phyloP scores from a whole-genome alignment of 1,140 invertebrate species.

The Ips nitidus region DNA sequence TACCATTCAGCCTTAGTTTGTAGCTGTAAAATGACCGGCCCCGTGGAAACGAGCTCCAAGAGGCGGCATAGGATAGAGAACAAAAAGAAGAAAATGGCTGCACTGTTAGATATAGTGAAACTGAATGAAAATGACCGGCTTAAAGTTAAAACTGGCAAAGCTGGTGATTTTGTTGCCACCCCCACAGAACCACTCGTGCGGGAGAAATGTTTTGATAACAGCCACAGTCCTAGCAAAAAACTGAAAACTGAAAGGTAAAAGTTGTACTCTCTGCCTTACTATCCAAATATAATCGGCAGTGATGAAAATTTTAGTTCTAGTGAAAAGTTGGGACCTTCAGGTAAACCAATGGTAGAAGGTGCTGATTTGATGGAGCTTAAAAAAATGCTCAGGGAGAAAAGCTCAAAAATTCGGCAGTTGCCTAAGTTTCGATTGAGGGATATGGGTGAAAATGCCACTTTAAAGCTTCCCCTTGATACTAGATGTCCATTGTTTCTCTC shows the following conservation, averaged over 20 bases:
- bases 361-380: constrained; percentile 60
- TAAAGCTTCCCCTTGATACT: constrained; percentile 56
- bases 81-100: constrained; percentile 65
- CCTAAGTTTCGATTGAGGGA: constrained; percentile 63
- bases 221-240: constrained; percentile 45
- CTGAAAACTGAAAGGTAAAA: constrained; percentile 41
- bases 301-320: neutral
- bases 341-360: constrained; percentile 50
- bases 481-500: constrained; percentile 76
- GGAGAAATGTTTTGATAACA: constrained; percentile 25
- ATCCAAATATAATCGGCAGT: neutral
- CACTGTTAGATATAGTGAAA: constrained; percentile 61
- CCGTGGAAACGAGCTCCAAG: constrained; percentile 48
- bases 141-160: constrained; percentile 37
- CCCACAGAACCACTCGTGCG: neutral
- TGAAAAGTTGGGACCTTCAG: constrained; percentile 24
- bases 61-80: constrained; percentile 57
- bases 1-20: constrained; percentile 3
- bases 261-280: neutral
- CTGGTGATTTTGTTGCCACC: constrained; percentile 7
- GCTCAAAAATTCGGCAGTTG: constrained; percentile 55
- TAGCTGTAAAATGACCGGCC: constrained; percentile 50
- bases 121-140: constrained; percentile 61
- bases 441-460: constrained; percentile 62
- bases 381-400: constrained; percentile 58